Base-by-base conservation (phyloP, 2,113 vertebrate species). In the Thunnus maccoyii region DNA sequence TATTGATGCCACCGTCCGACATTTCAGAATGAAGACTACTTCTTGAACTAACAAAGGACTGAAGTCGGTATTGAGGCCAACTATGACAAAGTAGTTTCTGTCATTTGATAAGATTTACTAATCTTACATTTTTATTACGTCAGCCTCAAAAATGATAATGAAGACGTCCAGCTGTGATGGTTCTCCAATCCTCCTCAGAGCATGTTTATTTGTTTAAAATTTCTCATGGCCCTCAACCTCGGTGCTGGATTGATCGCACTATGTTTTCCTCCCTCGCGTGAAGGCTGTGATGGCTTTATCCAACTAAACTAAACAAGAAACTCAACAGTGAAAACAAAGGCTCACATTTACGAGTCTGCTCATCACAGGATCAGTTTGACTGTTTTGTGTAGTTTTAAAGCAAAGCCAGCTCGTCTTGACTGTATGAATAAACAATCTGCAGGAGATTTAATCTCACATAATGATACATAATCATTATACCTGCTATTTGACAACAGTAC, bases 1-100 rank as follows among this genome's bases (percentile, higher is more conserved):
- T 88, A 72, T 65, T 25, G 30, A 74, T 63, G 71, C 64, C 15
- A 22, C 74, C 76, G 76, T 54, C 57, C 22, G 51, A 11, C n/a
- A 60, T 64, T 65, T 68, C 36, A 46, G 10, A 68, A 47, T 17
- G 56, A 72, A 61, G 30, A 56, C 17, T 41, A 18, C 54, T 61
- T 73, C 2, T 50, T 58, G 41, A 82, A 54, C 10, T 76, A 52
- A 61, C 65, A 65, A 69, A 81, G 66, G 57, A 75, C 48, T 52
- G 2, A 74, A 76, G 16, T 54, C 47, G 8, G 1, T 22, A 51
- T 70, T 14, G 15, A 56, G 63, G 69, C 72, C n/a, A 66, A 27
- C 46, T 75, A 10, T 44, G 76, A 58, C 2, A 2, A 25, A 52
- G 17, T 36, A 50, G 32, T 36, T 36, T 36, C 5, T 36, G 32